phyloP scores from a whole-genome alignment of 2,888 invertebrate genomes.

The Catocala sponsa region DNA sequence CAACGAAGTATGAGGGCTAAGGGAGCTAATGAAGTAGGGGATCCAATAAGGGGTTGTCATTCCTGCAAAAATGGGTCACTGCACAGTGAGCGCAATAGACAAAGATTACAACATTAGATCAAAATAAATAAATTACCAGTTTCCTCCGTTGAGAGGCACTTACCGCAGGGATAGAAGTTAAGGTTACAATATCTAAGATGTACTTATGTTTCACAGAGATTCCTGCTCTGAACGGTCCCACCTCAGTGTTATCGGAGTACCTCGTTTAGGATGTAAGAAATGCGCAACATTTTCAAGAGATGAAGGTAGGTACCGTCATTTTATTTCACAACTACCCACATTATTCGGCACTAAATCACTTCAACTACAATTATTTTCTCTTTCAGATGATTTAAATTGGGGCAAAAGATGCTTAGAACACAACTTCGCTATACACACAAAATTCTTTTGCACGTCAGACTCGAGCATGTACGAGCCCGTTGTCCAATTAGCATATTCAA shows the following conservation, averaged over 20 bases:
- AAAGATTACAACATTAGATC: too few relatives aligned
- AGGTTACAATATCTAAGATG: too few relatives aligned
- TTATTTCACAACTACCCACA: too few relatives aligned
- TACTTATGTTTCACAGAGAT: conserved; percentile 65
- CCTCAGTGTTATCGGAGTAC: conserved; percentile 87
- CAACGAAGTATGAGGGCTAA: too few relatives aligned
- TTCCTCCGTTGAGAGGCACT: too few relatives aligned
- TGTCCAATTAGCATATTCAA: conserved; percentile 90
- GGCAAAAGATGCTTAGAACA: conserved; percentile 94
- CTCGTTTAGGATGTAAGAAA: conserved; percentile 89
- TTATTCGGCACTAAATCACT: neutral
- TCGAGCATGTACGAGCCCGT: conserved; percentile 93
- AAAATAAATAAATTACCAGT: too few relatives aligned
- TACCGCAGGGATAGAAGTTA: too few relatives aligned
- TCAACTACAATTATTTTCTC: neutral
- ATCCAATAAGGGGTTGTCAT: too few relatives aligned
- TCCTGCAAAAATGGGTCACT: too few relatives aligned
- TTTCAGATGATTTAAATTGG: conserved; percentile 86
- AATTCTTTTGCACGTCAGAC: conserved; percentile 96
- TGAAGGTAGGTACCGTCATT: conserved; percentile 68
- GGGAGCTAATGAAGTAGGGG: too few relatives aligned
- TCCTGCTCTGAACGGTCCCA: conserved; percentile 84
- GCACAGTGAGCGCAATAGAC: too few relatives aligned
- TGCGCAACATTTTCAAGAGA: conserved; percentile 86
- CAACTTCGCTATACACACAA: conserved; percentile 97